Base-by-base conservation (phyloP, 2,888 invertebrate genomes). In the Merodon equestris region DNA sequence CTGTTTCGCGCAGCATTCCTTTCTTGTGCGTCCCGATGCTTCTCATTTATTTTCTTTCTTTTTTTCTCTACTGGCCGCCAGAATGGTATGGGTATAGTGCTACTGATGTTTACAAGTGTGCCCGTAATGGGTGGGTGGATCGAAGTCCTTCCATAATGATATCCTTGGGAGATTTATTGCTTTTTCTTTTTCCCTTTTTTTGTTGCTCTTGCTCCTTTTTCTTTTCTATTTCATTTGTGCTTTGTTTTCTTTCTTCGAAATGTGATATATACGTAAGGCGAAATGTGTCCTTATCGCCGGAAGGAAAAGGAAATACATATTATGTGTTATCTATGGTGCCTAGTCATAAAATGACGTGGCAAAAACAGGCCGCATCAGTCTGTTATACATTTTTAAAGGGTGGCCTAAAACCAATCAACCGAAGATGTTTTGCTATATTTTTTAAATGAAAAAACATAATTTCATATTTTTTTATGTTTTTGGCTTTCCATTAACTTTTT, bases 101-200 rank as follows among this genome's bases (percentile, higher is more conserved):
- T 58, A 74, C 54, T 51, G 74, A 74, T 79, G 74, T 74, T 79
- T 74, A 79, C 79, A 79, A 79, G 74, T 54, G 58, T 58, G 53
- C 64, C 45, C 60, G 48, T 74, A 79, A 79, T 79, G 79, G 79
- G 79, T 68, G 79, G 79, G 79, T 79, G 74, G 74, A 79, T 79
- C 74, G 79, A 79, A 73, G 79, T 79, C 68, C 57, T 79, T 79
- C 68, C 74, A 64, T 79, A 79, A 79, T 79, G 79, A 79, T 79
- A 79, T 79, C 74, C 70, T 68, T 54, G 44, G 44, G 54, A 74
- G 60, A 79, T 79, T 79, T 79, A 79, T 79, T 54, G 54, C 45
- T 47, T 61, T 67, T 51, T 70, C 61, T 68, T 61, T 42, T 54
- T 54, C 7, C 48, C 27, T 17, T 27, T 60, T 13, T 57, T 57